phyloP scores from a whole-genome alignment of 1,140 invertebrate species.

The Paraescarpia echinospica region DNA sequence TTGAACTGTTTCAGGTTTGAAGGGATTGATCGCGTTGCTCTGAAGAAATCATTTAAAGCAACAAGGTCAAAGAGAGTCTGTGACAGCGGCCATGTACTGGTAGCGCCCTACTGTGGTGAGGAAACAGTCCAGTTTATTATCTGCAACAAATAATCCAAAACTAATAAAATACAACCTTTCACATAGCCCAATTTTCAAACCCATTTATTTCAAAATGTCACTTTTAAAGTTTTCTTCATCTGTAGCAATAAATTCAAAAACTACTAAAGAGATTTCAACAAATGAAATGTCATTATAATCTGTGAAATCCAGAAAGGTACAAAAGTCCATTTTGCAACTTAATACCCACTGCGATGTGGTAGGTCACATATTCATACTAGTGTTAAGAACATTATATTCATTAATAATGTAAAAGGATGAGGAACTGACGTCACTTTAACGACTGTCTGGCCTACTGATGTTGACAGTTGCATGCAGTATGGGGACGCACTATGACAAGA shows the following conservation, averaged over 20 bases:
- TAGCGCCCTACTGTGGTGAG: slow-evolving; percentile 42
- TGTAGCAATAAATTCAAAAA: too few species aligned
- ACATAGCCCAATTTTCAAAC: too few species aligned
- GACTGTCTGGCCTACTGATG: not conserved
- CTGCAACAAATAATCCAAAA: too few species aligned
- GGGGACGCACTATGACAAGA: slow-evolving; percentile 82
- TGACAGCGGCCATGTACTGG: slow-evolving; percentile 36
- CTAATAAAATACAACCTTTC: too few species aligned
- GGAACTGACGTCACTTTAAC: not conserved
- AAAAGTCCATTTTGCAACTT: too few species aligned
- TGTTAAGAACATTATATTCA: not conserved
- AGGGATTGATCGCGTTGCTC: slow-evolving; percentile 35
- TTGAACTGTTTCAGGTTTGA: slow-evolving; percentile 36
- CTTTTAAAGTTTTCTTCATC: too few species aligned
- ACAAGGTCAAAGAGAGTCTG: slow-evolving; percentile 36
- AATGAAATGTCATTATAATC: too few species aligned
- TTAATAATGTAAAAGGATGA: not conserved
- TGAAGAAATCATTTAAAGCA: slow-evolving; percentile 44
- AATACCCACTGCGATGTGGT: too few species aligned
- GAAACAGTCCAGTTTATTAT: not conserved
- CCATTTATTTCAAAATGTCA: too few species aligned
- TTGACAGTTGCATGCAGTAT: slow-evolving; percentile 85
- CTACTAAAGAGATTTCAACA: too few species aligned
- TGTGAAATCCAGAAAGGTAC: too few species aligned
- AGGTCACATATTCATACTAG: too few species aligned